Evolutionary conservation across 1,140 invertebrate genomes (phyloP).

Genomic region (Aphidius ervi): DNA sequence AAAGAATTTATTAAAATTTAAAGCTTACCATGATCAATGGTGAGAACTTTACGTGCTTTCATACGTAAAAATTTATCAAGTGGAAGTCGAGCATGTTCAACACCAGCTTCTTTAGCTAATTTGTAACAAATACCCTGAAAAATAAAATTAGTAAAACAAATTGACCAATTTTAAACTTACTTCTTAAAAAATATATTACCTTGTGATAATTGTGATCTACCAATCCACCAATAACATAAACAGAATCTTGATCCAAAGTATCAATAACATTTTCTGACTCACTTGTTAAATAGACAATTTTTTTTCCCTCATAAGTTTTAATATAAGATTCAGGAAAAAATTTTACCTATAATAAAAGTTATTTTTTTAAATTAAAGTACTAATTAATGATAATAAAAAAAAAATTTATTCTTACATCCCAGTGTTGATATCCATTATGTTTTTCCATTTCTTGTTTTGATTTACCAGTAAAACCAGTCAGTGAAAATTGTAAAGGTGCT

Average conservation of each 20-base stretch:
- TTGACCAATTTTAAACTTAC: conserved; percentile 1
- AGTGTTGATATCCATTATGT: conserved; percentile 86
- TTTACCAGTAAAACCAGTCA: conserved; percentile 76
- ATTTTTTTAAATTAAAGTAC: conserved; percentile 4
- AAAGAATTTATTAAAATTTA: too few species aligned
- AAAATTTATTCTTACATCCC: conserved; percentile 71
- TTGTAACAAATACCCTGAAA: conserved; percentile 79
- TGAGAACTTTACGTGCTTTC: conserved; percentile 90
- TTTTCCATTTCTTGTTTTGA: conserved; percentile 67
- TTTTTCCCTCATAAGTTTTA: conserved; percentile 69
- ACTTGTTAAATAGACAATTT: conserved; percentile 88
- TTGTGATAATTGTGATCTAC: conserved; percentile 97
- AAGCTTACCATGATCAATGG: conserved; percentile 86
- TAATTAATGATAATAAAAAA: conserved; percentile 7
- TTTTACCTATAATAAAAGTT: conserved; percentile 57
- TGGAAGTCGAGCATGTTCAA: conserved; percentile 83
- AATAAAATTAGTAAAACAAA: conserved; percentile 19
- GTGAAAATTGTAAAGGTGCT: conserved; percentile 81
- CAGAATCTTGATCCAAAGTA: conserved; percentile 69
- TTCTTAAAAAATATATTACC: conserved; percentile 50
- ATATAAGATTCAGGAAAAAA: conserved; percentile 65
- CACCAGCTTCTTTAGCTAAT: conserved; percentile 71
- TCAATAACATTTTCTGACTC: conserved; percentile 89
- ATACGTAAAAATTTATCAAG: conserved; percentile 87
- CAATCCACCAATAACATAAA: conserved; percentile 93